Base-by-base conservation (phyloP, 2,797 vertebrate genomes). In the Melanotaenia parkinsoni region DNA sequence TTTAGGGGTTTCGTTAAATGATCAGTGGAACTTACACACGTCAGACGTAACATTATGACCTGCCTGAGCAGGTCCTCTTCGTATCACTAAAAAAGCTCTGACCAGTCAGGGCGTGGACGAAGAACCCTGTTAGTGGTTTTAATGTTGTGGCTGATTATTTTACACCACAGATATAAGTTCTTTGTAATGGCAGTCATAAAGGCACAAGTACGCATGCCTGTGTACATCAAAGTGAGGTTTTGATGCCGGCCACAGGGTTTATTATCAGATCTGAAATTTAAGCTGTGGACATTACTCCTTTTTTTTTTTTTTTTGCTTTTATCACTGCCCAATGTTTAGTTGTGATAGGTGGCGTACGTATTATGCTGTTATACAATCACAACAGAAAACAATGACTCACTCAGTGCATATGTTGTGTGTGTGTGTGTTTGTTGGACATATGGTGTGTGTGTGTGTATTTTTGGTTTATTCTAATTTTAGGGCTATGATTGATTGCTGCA, bases 401-500 rank as follows among this genome's bases (percentile, higher is more conserved):
- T 70, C 82, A 47, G 63, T 50, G 50, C 61, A 67, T 66, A 12
- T 63, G 59, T 50, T 13, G 47, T 59, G 77, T 59, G 56, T 59
- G 56, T 70, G 70, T 67, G 70, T 76, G 62, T 67, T 56, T 13
- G 53, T 56, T 56, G 53, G 30, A 30, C 53, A 30, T 56, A 30
- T 57, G 50, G 61, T 79, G 70, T 12, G 67, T 43, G 3, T 43
- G 2, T 60, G 63, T 62, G 58, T 63, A 66, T 72, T 11, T 76
- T 86, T 70, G 70, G 67, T 63, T 87, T 83, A 76, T 88, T 83
- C 73, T 85, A 81, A 73, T 88, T 81, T 72, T 88, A 86, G 86
- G 87, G 83, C 85, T 90, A 70, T 84, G 83, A 85, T 88, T 84
- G 88, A 90, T 91, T 74, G 82, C 87, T 88, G 85, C 90, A 88